Evolutionary conservation across 2,888 invertebrate species (phyloP), one percentile per base, ranked within the genome.

Genomic region (Phaonia tiefii): DNA sequence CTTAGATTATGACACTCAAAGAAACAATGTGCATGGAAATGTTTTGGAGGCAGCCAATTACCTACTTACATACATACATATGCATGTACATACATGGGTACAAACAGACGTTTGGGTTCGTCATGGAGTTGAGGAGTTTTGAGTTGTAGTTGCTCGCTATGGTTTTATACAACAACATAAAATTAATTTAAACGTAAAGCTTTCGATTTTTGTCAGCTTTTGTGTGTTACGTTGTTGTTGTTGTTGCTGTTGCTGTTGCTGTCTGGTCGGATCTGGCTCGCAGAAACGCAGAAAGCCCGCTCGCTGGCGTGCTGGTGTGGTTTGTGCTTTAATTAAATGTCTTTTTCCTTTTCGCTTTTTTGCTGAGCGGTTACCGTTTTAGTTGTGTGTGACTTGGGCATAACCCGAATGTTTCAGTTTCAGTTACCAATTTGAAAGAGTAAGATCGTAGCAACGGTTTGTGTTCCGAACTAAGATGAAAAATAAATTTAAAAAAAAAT

Each of bases 371-470:
- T 81, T 81, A 81, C 81, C 81, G 81, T 81, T 81, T 81, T 78
- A 81, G 81, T 78, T 78, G 78, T 78, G 75, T 81, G 70, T 74
- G 75, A 73, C 77, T 31, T 70, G 80, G 75, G 63, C 63, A 37
- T 63, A 63, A 78, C 54, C 37, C 70, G 67, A 78, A 81, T 75
- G 78, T 69, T 81, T 81, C 78, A 81, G 78, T 81, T 81, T 81
- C 63, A 81, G 81, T 81, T 81, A 81, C 75, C 81, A 81, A 81
- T 81, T 81, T 81, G 81, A 81, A 81, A 81, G 81, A 81, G 81
- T 75, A 81, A 78, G 81, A 78, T 81, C 81, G 78, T 63, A 46
- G 54, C 81, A 77, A 78, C 81, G 81, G 81, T 75, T 81, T 67
- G 78, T 80, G 73, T 49, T 58, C 58, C 44, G 8, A 51, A 73